Conservation (phyloP, 2,888 invertebrate genomes). For the Phyto melanocephala region DNA sequence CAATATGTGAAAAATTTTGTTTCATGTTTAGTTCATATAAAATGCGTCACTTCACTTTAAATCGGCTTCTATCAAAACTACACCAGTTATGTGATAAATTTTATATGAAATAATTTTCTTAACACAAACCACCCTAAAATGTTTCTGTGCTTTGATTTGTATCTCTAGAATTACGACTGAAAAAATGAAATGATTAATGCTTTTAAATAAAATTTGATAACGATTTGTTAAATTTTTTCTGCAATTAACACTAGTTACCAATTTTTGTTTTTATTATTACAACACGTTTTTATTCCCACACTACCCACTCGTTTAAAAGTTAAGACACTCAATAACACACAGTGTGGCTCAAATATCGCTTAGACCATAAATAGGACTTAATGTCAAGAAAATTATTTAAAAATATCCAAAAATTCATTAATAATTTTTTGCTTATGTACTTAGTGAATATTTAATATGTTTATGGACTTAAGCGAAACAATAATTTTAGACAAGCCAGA, state of each 20-base stretch:
- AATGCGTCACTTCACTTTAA: no score
- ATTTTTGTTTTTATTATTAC: neutral
- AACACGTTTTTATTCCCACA: conserved; percentile 52
- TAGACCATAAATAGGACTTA: conserved; percentile 59
- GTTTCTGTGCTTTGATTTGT: no score
- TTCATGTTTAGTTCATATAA: no score
- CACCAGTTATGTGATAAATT: no score
- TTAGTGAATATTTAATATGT: neutral
- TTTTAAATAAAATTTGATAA: neutral
- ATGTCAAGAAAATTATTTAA: conserved; percentile 60
- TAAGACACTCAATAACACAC: neutral
- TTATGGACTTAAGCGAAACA: conserved; percentile 10
- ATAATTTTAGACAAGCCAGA: conserved; percentile 55
- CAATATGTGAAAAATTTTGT: no score
- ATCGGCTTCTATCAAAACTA: no score
- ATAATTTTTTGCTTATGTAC: conserved; percentile 46
- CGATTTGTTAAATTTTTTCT: neutral
- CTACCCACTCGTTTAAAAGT: conserved; percentile 31
- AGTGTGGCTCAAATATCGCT: neutral
- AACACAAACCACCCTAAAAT: no score
- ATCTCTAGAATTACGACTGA: no score
- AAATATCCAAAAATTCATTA: conserved; percentile 59
- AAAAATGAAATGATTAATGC: no score
- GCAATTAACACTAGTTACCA: neutral
- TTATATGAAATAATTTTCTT: no score